Evolutionary conservation across 1,140 invertebrate species (phyloP).

Genomic region (Drosophila kanapiae): DNA sequence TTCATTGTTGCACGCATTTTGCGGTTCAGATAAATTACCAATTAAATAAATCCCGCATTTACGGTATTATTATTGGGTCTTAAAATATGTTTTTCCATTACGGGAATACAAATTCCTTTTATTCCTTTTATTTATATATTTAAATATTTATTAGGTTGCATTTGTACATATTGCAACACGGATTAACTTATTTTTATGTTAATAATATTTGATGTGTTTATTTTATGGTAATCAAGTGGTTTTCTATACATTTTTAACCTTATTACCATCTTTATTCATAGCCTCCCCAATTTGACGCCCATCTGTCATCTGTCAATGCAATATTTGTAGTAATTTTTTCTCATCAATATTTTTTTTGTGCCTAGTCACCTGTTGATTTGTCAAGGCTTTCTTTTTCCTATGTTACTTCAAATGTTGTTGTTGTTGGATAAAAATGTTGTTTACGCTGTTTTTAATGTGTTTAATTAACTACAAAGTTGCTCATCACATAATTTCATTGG

Average conservation of each 20-base stretch:
- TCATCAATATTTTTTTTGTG: constrained; percentile 7
- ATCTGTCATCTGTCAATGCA: not conserved
- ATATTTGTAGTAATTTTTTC: not conserved
- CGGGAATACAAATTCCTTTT: not conserved
- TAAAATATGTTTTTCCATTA: not conserved
- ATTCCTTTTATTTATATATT: no score
- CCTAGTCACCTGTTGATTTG: constrained; percentile 33
- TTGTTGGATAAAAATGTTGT: constrained; percentile 7
- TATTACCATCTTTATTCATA: not conserved
- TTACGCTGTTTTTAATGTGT: constrained; percentile 14
- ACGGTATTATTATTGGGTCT: not conserved
- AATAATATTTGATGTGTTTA: no score
- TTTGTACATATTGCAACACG: not conserved
- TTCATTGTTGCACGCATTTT: constrained; percentile 34
- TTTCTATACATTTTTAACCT: not conserved
- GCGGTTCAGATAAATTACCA: constrained; percentile 17
- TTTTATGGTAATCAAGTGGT: not conserved
- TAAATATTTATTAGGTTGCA: not conserved
- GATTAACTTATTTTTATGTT: no score
- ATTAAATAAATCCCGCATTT: constrained; percentile 26
- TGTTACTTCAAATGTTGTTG: not conserved
- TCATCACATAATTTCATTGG: constrained; percentile 13
- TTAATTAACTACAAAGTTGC: constrained; percentile 29
- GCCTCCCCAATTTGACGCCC: not conserved
- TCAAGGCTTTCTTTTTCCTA: not conserved